Evolutionary conservation across 2,113 vertebrate genomes (phyloP).

Genomic region (Strix aluco): DNA sequence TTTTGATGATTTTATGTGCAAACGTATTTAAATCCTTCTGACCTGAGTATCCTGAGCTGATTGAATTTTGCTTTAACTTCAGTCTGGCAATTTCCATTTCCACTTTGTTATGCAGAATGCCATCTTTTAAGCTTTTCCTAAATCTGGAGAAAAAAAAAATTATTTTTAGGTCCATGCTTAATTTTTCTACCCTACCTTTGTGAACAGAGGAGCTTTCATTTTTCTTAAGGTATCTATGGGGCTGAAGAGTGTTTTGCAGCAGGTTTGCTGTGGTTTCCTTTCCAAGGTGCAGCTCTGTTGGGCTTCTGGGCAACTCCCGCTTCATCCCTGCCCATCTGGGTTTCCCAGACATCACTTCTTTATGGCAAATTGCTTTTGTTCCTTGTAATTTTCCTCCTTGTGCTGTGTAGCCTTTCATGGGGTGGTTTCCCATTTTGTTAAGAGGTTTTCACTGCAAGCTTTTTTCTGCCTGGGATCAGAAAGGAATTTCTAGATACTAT

Average conservation of each 20-base stretch:
- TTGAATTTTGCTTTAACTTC: background rate
- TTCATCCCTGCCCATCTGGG: background rate
- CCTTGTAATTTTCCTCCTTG: background rate
- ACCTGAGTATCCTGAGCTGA: background rate
- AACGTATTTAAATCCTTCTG: background rate
- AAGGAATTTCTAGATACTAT: background rate
- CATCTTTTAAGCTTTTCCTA: background rate
- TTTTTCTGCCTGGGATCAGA: background rate
- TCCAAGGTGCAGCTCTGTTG: background rate
- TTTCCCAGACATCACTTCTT: background rate
- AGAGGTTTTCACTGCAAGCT: background rate
- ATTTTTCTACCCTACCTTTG: background rate
- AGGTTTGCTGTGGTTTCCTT: background rate
- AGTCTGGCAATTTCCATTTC: background rate
- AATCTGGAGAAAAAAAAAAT: background rate
- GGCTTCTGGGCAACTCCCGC: background rate
- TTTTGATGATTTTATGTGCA: background rate
- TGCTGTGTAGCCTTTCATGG: background rate
- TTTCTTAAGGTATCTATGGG: rapidly evolving
- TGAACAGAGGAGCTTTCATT: background rate
- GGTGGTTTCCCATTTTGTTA: background rate
- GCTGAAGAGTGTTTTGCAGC: background rate
- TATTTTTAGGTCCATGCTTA: background rate
- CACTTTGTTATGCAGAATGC: background rate
- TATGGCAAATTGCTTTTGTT: background rate